Evolutionary conservation across 2,888 invertebrate genomes (phyloP), one percentile per base, ranked within the genome.

Genomic region (Stramonita haemastoma): DNA sequence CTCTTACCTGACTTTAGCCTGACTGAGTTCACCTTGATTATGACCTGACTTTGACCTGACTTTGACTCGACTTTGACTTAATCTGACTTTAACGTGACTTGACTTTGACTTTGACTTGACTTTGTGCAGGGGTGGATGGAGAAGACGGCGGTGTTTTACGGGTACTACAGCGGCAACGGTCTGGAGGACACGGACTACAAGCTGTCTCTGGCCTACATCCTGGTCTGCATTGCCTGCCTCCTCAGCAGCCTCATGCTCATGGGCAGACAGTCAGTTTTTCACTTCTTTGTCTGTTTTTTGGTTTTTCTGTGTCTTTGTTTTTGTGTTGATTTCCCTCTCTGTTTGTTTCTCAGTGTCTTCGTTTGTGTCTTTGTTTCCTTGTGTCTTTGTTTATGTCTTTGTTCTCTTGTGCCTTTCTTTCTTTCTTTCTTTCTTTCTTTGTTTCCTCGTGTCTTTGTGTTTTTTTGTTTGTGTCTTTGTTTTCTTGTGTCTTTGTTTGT

Each of bases 61-160:
- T n/a, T n/a, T n/a, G n/a, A n/a, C n/a, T n/a, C n/a, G n/a, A n/a
- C n/a, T n/a, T n/a, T n/a, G n/a, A n/a, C n/a, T n/a, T n/a, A n/a
- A n/a, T n/a, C n/a, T n/a, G n/a, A n/a, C n/a, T n/a, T n/a, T n/a
- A n/a, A n/a, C n/a, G n/a, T n/a, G n/a, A n/a, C n/a, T n/a, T n/a
- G n/a, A n/a, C n/a, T n/a, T n/a, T n/a, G n/a, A n/a, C n/a, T n/a
- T n/a, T n/a, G n/a, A n/a, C n/a, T n/a, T 60, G 11, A 19, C 36
- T 81, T 11, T 29, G 17, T 32, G 32, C 86, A 96, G 96, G 98
- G 98, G 0, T 97, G 97, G 95, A 97, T 98, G 97, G 98, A 98
- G 93, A 96, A 97, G 29, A 98, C 98, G 0, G 96, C 97, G 5
- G 95, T 98, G 87, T 98, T 98, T 96, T 98, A 98, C 94, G 98